These are phyloP conservation scores for Phycodurus eques DNA, from an alignment of 2,113 vertebrate species.

Conservation along the genomic window DNA sequence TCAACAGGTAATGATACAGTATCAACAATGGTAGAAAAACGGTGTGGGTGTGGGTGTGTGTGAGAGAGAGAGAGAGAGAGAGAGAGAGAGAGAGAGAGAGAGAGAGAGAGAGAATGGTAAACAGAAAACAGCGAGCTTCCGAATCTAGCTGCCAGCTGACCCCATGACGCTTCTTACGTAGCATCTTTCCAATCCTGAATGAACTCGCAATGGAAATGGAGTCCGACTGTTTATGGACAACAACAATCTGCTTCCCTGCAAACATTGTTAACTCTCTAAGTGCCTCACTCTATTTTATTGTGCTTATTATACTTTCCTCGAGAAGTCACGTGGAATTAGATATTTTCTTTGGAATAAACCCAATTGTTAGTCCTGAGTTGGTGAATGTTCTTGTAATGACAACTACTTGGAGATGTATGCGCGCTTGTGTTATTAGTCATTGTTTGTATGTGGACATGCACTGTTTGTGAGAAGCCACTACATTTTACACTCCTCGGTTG, in stretches of 20 bases:
- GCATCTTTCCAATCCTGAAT: background rate
- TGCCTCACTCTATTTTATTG: background rate
- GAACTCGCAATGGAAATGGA: background rate
- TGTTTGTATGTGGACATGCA: constrained; percentile 26
- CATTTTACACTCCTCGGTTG: constrained; percentile 23
- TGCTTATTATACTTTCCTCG: background rate
- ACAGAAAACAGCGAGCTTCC: background rate
- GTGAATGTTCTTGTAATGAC: constrained; percentile 52
- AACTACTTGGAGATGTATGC: constrained; percentile 26
- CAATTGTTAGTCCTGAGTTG: constrained; percentile 44
- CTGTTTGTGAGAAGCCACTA: constrained; percentile 20
- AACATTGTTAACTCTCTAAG: background rate
- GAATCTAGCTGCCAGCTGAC: background rate
- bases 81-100: background rate
- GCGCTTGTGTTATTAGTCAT: constrained; percentile 40
- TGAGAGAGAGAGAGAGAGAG: background rate
- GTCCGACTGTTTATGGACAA: background rate
- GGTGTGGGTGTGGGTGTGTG: background rate
- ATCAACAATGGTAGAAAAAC: background rate
- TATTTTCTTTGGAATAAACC: background rate
- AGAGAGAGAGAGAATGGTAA: background rate
- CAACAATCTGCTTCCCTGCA: background rate
- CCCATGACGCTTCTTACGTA: background rate
- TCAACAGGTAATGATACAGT: background rate
- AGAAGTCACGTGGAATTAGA: constrained; percentile 8